These are phyloP conservation scores for Cottoperca gobio DNA, from an alignment of 2,797 vertebrate genomes.

Conservation along the genomic window DNA sequence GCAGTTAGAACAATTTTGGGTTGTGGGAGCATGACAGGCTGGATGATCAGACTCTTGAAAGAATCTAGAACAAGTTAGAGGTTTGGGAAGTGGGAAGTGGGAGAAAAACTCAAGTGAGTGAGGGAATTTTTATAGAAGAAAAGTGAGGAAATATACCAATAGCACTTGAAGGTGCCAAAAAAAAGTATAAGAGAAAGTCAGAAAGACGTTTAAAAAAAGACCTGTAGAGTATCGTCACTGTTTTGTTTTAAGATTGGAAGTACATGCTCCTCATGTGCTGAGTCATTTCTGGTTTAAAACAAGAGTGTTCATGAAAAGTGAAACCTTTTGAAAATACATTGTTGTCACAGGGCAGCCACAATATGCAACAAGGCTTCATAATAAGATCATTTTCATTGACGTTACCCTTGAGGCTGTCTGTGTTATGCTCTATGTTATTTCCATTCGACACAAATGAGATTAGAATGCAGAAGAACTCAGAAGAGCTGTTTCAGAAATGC, in stretches of 20 bases:
- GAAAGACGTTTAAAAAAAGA: neutral
- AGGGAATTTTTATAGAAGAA: neutral
- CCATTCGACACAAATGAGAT: neutral
- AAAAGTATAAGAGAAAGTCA: neutral
- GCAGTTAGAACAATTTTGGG: constrained; percentile 22
- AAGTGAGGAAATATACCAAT: neutral
- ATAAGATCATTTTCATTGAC: neutral
- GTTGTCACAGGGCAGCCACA: neutral
- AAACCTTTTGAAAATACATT: neutral
- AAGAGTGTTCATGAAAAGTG: neutral
- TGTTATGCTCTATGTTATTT: neutral
- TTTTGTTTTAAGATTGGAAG: neutral
- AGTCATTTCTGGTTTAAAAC: neutral
- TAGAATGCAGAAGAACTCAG: neutral
- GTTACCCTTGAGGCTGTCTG: neutral
- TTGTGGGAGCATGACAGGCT: constrained; percentile 14
- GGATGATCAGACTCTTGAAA: constrained; percentile 29
- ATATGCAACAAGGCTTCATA: neutral
- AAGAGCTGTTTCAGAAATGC: neutral
- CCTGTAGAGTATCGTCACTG: neutral
- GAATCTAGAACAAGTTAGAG: neutral
- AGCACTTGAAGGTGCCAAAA: neutral
- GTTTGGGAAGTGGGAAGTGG: neutral
- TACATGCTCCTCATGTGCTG: neutral
- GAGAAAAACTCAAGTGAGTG: neutral